Conservation (phyloP, 2,888 invertebrate genomes). For the Acleris emargana region DNA sequence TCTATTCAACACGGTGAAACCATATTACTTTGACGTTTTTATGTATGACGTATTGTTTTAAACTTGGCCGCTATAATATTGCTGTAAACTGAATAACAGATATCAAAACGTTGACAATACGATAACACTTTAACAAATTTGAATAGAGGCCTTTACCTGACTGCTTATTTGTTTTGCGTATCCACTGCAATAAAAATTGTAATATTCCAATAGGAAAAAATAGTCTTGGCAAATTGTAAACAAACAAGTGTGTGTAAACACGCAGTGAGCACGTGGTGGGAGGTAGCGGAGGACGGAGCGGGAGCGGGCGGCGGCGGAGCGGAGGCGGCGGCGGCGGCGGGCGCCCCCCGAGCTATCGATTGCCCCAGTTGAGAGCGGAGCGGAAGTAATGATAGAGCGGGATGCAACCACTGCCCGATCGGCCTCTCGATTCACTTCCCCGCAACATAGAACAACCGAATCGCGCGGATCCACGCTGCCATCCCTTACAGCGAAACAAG, state of each 20-base stretch:
- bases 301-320: conserved; percentile 54
- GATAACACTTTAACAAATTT: too few species aligned
- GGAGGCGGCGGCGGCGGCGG: conserved; percentile 45
- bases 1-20: too few species aligned
- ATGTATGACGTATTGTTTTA: too few species aligned
- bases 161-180: too few species aligned
- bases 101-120: too few species aligned
- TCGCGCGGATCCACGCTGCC: conserved; percentile 15
- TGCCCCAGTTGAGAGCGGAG: conserved; percentile 86
- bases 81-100: too few species aligned
- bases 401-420: conserved; percentile 81
- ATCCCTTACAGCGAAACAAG: conserved; percentile 26
- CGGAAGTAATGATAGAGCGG: conserved; percentile 82
- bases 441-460: conserved; percentile 25
- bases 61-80: too few species aligned
- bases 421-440: conserved; percentile 28
- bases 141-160: too few species aligned
- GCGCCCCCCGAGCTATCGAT: conserved; percentile 80
- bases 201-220: not conserved
- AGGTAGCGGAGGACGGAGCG: conserved; percentile 19
- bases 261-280: conserved; percentile 18
- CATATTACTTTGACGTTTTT: too few species aligned
- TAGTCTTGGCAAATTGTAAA: conserved; percentile 18
- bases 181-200: too few species aligned
- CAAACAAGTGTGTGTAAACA: conserved; percentile 29